A percentile compares a stretch with the other conserved stretches of the same genome.
Conservation (phyloP, 2,888 invertebrate species). For the Philereme transversata region DNA sequence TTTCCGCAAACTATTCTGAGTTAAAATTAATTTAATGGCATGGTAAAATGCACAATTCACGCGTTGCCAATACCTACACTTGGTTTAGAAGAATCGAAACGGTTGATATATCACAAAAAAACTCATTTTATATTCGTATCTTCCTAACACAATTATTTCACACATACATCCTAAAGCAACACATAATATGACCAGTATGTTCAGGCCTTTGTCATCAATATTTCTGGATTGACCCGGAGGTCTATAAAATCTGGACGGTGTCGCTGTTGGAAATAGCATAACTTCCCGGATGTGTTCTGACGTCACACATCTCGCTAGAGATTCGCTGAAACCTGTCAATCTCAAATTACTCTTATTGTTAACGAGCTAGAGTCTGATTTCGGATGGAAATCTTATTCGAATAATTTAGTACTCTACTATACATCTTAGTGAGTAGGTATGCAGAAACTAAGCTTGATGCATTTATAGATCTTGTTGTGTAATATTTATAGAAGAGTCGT, state of each 20-base stretch:
- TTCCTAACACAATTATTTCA: slow-evolving; percentile 26
- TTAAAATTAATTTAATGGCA: neutral
- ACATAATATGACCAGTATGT: slow-evolving; percentile 40
- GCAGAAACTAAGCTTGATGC: neutral
- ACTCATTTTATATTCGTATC: slow-evolving; percentile 23
- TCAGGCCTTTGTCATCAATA: slow-evolving; percentile 31
- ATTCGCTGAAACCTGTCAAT: slow-evolving; percentile 61
- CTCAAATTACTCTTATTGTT: slow-evolving; percentile 53
- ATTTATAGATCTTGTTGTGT: neutral
- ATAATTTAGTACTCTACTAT: slow-evolving; percentile 26
- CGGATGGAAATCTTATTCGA: slow-evolving; percentile 20
- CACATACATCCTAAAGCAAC: slow-evolving; percentile 30
- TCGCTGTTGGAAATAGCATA: slow-evolving; percentile 68
- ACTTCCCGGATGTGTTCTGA: slow-evolving; percentile 79
- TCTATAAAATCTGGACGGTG: slow-evolving; percentile 41
- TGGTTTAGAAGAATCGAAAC: slow-evolving; percentile 1
- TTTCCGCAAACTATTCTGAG: slow-evolving; percentile 27
- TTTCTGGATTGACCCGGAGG: slow-evolving; percentile 16
- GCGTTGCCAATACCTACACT: neutral
- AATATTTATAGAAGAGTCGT: too few relatives aligned
- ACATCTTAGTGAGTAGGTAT: neutral
- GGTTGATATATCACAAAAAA: slow-evolving; percentile 9
- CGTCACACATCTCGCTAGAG: slow-evolving; percentile 72
- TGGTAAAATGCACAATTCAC: slow-evolving; percentile 3
- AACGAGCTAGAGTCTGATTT: slow-evolving; percentile 48